phyloP scores from a whole-genome alignment of 2,797 vertebrate species.

The Galaxias olidus region DNA sequence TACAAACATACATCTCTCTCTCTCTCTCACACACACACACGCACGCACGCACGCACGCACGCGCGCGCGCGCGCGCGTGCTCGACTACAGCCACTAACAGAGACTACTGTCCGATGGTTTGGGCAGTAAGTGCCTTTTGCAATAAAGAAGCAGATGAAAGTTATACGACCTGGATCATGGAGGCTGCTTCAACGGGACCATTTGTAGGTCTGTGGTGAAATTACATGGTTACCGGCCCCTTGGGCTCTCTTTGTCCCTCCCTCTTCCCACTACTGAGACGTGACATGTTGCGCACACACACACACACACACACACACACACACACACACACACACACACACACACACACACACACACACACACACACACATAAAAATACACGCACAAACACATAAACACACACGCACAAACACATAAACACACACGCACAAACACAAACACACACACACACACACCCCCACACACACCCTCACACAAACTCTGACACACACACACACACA shows the following conservation, averaged over 20 bases:
- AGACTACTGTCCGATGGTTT: constrained; percentile 1
- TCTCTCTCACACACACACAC: constrained; percentile 4
- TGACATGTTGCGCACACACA: background rate
- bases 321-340: background rate
- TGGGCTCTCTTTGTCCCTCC: background rate
- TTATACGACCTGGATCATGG: constrained; percentile 36
- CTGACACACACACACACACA: constrained; percentile 6
- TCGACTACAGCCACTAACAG: constrained; percentile 5
- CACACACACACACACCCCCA: constrained; percentile 17
- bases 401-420: constrained; percentile 10
- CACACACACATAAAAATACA: background rate
- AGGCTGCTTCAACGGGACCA: constrained; percentile 36
- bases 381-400: background rate
- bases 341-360: background rate
- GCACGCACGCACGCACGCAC: constrained; percentile 1
- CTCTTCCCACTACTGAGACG: background rate
- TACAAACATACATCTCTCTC: no score
- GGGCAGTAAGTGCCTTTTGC: constrained; percentile 18
- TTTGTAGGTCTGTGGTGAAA: constrained; percentile 7
- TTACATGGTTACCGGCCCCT: background rate
- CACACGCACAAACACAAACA: constrained; percentile 21
- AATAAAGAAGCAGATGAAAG: constrained; percentile 38
- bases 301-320: background rate
- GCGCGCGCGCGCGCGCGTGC: background rate
- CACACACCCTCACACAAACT: constrained; percentile 25